These are phyloP conservation scores for Siderastrea siderea DNA, from an alignment of 92 coral and sea anemone species.

Conservation along the genomic window DNA sequence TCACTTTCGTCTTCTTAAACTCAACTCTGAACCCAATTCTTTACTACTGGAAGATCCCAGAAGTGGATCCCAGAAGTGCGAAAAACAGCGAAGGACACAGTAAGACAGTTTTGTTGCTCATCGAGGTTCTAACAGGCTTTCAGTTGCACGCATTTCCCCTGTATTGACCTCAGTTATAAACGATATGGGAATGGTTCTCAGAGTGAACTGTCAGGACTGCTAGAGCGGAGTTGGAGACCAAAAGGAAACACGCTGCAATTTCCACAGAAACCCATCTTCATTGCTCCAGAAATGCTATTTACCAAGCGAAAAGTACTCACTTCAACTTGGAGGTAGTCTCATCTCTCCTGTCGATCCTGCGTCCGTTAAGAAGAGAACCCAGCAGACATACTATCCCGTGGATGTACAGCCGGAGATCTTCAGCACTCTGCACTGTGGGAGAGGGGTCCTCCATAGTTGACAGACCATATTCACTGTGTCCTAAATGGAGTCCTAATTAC, in stretches of 20 bases:
- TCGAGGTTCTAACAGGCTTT: too few species aligned
- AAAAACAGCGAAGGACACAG: too few species aligned
- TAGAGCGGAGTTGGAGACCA: constrained; percentile 42
- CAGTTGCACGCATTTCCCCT: constrained; percentile 29
- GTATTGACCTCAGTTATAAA: constrained; percentile 11
- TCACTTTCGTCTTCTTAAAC: too few species aligned
- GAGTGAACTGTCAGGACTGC: constrained; percentile 25
- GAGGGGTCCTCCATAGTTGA: constrained; percentile 29
- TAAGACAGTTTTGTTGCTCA: too few species aligned
- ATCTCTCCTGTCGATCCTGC: constrained; percentile 31
- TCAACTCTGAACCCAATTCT: not conserved
- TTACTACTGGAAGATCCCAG: not conserved
- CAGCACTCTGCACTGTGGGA: constrained; percentile 36
- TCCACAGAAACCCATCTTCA: constrained; percentile 22
- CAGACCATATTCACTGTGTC: constrained; percentile 12
- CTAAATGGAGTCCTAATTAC: not conserved
- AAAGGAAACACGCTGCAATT: constrained; percentile 46
- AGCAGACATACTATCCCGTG: constrained; percentile 54
- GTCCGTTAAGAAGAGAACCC: constrained; percentile 46
- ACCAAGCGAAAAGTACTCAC: constrained; percentile 66
- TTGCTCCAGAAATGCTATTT: constrained; percentile 29
- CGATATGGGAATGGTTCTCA: constrained; percentile 43
- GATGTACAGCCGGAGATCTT: constrained; percentile 50
- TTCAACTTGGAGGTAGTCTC: constrained; percentile 56
- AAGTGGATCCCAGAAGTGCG: too few species aligned